These are phyloP conservation scores for Saccostrea echinata DNA, from an alignment of 1,140 invertebrate species.

Conservation along the genomic window DNA sequence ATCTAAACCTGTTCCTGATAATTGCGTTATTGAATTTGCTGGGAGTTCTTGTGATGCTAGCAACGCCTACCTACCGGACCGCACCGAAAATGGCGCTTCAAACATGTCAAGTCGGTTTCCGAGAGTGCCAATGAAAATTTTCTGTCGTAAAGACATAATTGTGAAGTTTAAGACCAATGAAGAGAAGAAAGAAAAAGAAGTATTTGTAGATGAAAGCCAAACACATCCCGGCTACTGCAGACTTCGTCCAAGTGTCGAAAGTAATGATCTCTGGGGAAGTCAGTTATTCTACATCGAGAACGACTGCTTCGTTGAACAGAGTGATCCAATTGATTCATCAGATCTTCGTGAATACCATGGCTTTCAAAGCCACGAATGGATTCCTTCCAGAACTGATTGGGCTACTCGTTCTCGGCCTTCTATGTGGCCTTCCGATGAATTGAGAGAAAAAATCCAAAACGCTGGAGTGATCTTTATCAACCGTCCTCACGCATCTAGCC, in stretches of 20 bases:
- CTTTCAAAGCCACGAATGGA: slow-evolving; percentile 3
- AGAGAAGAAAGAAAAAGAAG: background rate
- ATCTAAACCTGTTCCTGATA: background rate
- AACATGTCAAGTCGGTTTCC: background rate
- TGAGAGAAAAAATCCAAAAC: background rate
- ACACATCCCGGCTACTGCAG: slow-evolving; percentile 38
- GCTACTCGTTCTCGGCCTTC: background rate
- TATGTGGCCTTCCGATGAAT: background rate
- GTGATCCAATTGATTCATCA: background rate
- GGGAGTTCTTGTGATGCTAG: slow-evolving; percentile 7
- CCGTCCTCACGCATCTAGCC: background rate
- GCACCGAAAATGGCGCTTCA: background rate
- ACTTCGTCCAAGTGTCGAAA: slow-evolving; percentile 12
- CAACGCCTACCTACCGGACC: background rate
- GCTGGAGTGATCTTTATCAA: background rate
- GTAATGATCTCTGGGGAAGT: background rate
- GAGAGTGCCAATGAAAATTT: background rate
- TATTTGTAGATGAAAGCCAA: slow-evolving; percentile 36
- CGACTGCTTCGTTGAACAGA: background rate
- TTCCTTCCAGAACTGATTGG: slow-evolving; percentile 3
- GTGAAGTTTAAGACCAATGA: background rate
- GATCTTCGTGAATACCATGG: background rate
- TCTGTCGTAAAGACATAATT: background rate
- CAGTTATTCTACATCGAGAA: background rate
- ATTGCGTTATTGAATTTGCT: background rate